These are phyloP conservation scores for Drosophila macrospina DNA, from an alignment of 2,888 invertebrate species.

Conservation along the genomic window DNA sequence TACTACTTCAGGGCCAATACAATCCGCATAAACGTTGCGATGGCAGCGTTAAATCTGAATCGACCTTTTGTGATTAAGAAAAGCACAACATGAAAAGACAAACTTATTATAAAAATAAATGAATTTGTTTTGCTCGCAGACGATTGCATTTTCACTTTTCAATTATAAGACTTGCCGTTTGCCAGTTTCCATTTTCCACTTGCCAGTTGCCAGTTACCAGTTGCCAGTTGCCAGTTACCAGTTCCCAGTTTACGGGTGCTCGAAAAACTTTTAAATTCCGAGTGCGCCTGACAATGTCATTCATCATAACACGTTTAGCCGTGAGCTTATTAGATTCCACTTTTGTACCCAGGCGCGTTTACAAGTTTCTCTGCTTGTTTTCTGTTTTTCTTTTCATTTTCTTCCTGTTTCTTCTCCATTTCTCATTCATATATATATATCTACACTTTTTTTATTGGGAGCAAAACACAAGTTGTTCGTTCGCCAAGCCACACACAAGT, in stretches of 20 bases:
- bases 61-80: constrained; percentile 5
- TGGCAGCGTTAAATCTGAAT: constrained; percentile 7
- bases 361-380: constrained; percentile 65
- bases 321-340: constrained; percentile 78
- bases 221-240: background rate
- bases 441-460: constrained; percentile 35
- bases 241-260: background rate
- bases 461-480: constrained; percentile 58
- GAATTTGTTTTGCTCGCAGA: constrained; percentile 23
- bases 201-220: background rate
- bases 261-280: constrained; percentile 67
- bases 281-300: constrained; percentile 76
- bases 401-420: too few relatives aligned
- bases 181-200: constrained; percentile 9
- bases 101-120: constrained; percentile 36
- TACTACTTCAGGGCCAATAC: too few relatives aligned
- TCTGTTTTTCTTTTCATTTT: constrained; percentile 31
- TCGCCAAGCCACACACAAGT: constrained; percentile 50
- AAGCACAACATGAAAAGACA: background rate
- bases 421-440: background rate
- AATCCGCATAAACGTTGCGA: background rate
- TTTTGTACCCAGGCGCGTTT: constrained; percentile 74
- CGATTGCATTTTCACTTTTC: constrained; percentile 63
- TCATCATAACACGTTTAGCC: constrained; percentile 80
- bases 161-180: constrained; percentile 53